Conservation (phyloP, 1,140 invertebrate genomes). For the Cyclargus thomasi region DNA sequence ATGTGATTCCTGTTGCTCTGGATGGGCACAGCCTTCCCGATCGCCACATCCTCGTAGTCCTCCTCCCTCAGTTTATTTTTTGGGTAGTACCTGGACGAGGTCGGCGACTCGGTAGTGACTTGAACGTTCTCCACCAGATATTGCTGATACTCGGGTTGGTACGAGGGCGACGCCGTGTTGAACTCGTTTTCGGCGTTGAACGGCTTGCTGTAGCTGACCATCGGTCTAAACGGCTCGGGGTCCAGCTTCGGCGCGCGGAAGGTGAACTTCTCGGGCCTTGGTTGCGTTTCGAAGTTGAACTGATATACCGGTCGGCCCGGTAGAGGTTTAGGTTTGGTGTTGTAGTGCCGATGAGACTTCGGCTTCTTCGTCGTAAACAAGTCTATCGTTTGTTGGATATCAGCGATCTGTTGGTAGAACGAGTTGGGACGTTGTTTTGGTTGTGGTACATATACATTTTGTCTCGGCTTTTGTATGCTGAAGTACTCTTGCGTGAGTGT, state of each 20-base stretch:
- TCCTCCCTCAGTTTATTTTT: slow-evolving; percentile 57
- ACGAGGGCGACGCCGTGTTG: slow-evolving; percentile 68
- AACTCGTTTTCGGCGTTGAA: slow-evolving; percentile 75
- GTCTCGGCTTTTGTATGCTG: slow-evolving; percentile 67
- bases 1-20: slow-evolving; percentile 62
- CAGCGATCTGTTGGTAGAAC: slow-evolving; percentile 74
- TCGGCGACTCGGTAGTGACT: slow-evolving; percentile 63
- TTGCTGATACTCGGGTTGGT: slow-evolving; percentile 52
- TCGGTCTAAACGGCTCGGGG: slow-evolving; percentile 78
- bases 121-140: slow-evolving; percentile 62
- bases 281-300: slow-evolving; percentile 63
- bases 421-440: slow-evolving; percentile 57
- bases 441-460: slow-evolving; percentile 55
- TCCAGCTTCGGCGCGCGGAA: slow-evolving; percentile 75
- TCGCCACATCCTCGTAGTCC: slow-evolving; percentile 55
- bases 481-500: slow-evolving; percentile 72
- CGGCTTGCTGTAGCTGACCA: slow-evolving; percentile 79
- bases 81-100: slow-evolving; percentile 64
- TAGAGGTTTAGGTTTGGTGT: slow-evolving; percentile 59
- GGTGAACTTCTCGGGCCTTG: slow-evolving; percentile 56
- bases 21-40: slow-evolving; percentile 39
- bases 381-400: slow-evolving; percentile 74
- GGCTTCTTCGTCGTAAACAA: slow-evolving; percentile 72
- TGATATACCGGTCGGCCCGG: slow-evolving; percentile 64
- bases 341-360: slow-evolving; percentile 53